Percentiles rank a stretch among this genome's conserved stretches.
Evolutionary conservation across 1,140 invertebrate genomes (phyloP).

Genomic region (Pseudoatta argentina): DNA sequence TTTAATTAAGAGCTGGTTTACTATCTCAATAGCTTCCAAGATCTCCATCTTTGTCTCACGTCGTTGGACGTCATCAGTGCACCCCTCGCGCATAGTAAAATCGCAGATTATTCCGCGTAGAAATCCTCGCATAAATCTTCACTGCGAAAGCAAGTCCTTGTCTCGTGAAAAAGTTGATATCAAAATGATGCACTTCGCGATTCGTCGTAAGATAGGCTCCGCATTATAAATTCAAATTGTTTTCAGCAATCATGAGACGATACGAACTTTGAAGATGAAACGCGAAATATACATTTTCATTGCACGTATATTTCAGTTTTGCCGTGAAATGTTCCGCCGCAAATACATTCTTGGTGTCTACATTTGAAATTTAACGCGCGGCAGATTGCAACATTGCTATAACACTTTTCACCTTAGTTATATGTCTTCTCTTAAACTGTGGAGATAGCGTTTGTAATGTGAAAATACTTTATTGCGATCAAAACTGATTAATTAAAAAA

Average conservation of each 20-base stretch:
- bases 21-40: not conserved
- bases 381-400: not conserved
- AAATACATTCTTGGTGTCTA: conserved; percentile 28
- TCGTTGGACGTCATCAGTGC: not conserved
- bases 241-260: conserved; percentile 40
- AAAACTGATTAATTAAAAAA: not conserved
- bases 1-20: conserved; percentile 14
- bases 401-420: not conserved
- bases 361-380: conserved; percentile 50
- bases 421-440: not conserved
- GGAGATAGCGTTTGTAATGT: not conserved
- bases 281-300: conserved; percentile 31
- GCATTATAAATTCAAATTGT: conserved; percentile 58
- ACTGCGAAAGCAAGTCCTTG: not conserved
- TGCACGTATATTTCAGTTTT: conserved; percentile 37
- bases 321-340: conserved; percentile 16
- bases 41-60: not conserved
- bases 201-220: conserved; percentile 9
- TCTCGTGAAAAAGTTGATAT: conserved; percentile 28
- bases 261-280: conserved; percentile 33
- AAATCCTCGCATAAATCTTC: conserved; percentile 31
- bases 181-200: conserved; percentile 23
- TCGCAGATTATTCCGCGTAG: conserved; percentile 34
- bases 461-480: not conserved
- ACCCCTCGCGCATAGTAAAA: conserved; percentile 9